Evolutionary conservation across 2,797 vertebrate genomes (phyloP), one percentile per base, ranked within the genome.

Genomic region (Mus spretus): DNA sequence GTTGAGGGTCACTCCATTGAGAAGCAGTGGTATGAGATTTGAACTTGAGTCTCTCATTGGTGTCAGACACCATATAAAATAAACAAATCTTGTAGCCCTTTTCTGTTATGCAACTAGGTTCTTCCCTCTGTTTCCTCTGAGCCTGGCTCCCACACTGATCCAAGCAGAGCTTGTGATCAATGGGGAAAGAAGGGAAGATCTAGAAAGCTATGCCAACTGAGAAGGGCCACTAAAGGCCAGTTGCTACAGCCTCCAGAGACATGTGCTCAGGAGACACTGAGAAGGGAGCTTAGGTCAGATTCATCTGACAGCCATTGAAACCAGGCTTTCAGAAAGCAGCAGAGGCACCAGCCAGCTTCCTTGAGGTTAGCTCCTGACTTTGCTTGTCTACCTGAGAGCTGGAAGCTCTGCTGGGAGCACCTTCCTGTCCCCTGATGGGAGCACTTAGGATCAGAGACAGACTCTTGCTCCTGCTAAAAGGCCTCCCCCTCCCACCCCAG

Each of bases 221-320:
- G 61, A 65, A 47, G 28, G 55, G 37, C 19, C 13, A 44, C 15
- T 15, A 59, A 26, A 6, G 19, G 70, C 7, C n/a, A 28, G 3
- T 1, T 34, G 89, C 28, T 47, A 4, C 0, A 0, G 31, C 34
- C 6, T 53, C 20, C 0, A 14, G 74, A 20, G 77, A 37, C 1
- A 1, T 59, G 28, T 70, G 65, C 4, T 63, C 15, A 24, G 72
- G 20, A 47, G 70, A 31, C 10, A 2, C 7, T 9, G 6, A 2
- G 24, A 72, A 15, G 13, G 7, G 65, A 14, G 6, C n/a, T 40
- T 0, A 8, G 67, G 34, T 26, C 0, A 0, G 28, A 5, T 9
- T 67, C 63, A 26, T 20, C 8, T 13, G 34, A n/a, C 24, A 1
- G 14, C 19, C 2, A 6, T 11, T 61, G 19, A 72, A 5, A 6